Percentiles rank a stretch among this genome's conserved stretches.
phyloP scores from a whole-genome alignment of 2,888 invertebrate species.

The Antheraea yamamai region DNA sequence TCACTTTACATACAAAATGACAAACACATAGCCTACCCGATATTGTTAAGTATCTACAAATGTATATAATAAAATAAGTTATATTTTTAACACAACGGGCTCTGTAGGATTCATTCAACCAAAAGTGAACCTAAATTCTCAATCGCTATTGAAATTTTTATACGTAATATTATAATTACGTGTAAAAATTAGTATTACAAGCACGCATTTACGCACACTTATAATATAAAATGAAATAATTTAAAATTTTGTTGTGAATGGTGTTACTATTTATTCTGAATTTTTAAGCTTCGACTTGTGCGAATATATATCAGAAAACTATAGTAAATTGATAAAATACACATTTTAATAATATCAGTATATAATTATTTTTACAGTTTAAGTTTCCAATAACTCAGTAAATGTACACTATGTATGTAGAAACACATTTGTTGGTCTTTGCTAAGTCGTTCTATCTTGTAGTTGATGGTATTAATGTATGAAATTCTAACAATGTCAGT shows the following conservation, averaged over 20 bases:
- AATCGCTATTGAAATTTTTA: slow-evolving; percentile 44
- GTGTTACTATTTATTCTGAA: neutral
- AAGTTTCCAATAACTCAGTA: too few species aligned
- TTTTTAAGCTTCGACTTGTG: neutral
- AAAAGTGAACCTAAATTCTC: slow-evolving; percentile 38
- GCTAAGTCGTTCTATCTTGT: too few species aligned
- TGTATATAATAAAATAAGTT: slow-evolving; percentile 11
- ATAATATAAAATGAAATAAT: slow-evolving; percentile 4
- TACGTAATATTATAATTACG: slow-evolving; percentile 56
- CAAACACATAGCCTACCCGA: slow-evolving; percentile 15
- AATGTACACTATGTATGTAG: too few species aligned
- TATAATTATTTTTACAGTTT: too few species aligned
- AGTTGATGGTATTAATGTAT: too few species aligned
- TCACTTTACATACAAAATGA: slow-evolving; percentile 10
- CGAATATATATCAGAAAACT: too few species aligned
- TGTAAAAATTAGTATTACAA: slow-evolving; percentile 51
- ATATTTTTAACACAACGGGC: slow-evolving; percentile 8
- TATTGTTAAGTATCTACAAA: neutral
- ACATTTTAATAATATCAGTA: too few species aligned
- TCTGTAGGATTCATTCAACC: slow-evolving; percentile 11
- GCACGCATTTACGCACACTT: slow-evolving; percentile 14
- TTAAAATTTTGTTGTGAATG: slow-evolving; percentile 2
- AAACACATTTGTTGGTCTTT: too few species aligned
- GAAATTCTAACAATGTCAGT: too few species aligned
- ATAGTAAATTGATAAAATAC: too few species aligned